Percentiles rank a stretch among this genome's conserved stretches.
phyloP scores from a whole-genome alignment of 2,113 vertebrate species.

The Oncorhynchus gorbuscha region DNA sequence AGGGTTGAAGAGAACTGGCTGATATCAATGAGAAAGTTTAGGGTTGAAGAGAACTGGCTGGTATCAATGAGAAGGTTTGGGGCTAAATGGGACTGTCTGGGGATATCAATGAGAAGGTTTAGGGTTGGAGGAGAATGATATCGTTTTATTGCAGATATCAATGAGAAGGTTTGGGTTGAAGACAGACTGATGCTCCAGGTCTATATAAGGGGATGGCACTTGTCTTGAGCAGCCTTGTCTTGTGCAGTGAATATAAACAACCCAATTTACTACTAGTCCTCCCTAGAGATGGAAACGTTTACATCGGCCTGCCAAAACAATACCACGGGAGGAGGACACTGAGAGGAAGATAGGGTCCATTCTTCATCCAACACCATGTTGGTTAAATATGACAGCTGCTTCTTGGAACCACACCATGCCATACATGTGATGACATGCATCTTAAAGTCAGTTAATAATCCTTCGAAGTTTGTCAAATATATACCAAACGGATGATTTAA shows the following conservation, averaged over 20 bases:
- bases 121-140: too few relatives aligned
- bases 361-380: conserved; percentile 54
- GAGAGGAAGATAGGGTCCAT: conserved; percentile 34
- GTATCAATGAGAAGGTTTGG: too few relatives aligned
- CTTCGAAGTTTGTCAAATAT: background rate
- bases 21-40: too few relatives aligned
- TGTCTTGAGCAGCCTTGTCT: conserved; percentile 24
- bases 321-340: conserved; percentile 47
- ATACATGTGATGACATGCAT: conserved; percentile 20
- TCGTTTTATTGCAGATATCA: conserved; percentile 16
- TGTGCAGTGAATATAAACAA: conserved; percentile 49
- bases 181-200: conserved; percentile 31
- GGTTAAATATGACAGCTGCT: conserved; percentile 51
- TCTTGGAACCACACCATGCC: conserved; percentile 24
- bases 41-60: too few relatives aligned
- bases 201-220: conserved; percentile 63
- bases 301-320: conserved; percentile 68
- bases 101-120: too few relatives aligned
- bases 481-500: background rate
- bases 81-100: too few relatives aligned
- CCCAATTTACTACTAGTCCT: conserved; percentile 38
- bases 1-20: too few relatives aligned
- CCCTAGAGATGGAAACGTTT: conserved; percentile 53
- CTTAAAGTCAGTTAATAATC: background rate
- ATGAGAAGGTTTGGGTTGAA: background rate